Base-by-base conservation (phyloP, 2,888 invertebrate genomes). In the Cryptocephalus moraei region DNA sequence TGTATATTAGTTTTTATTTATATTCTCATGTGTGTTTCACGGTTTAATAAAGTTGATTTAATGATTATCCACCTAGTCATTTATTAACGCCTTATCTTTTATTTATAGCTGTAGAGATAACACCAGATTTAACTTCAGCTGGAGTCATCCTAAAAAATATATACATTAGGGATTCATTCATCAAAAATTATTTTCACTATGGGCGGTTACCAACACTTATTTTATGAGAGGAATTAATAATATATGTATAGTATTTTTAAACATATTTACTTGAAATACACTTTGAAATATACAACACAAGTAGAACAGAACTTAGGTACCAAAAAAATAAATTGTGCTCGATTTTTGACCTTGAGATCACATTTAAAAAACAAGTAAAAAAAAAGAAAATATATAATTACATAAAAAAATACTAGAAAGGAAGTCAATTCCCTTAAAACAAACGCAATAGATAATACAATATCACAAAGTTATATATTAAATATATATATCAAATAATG, bases 241-340 rank as follows among this genome's bases (percentile, higher is more conserved):
- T 22, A 22, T 6, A 22, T n/a, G n/a, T n/a, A 22, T 6, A 22
- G 22, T 22, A 22, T 22, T 36, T 63, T 64, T 62, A 58, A 59
- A 63, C 61, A 62, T 64, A 58, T 66, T 66, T 68, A 66, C 64
- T 66, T 65, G 63, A 67, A 68, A 67, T 68, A 68, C 68, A 68
- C 60, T 65, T 63, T 65, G 62, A 65, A 67, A 66, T 64, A 60
- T 64, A 63, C 60, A 67, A 65, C 61, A 58, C 54, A 62, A 59
- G 50, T 42, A 52, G 49, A 58, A 49, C 45, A 53, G 57, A 56
- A 58, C 48, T 56, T 53, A 52, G 44, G 47, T 54, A 44, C 39
- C 41, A 49, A 53, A 52, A 55, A 58, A 60, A 56, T 59, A 58
- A 54, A 59, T 12, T 12, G n/a, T 63, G 62, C 62, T 62, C 61